These are phyloP conservation scores for Calliopsis andreniformis DNA, from an alignment of 1,140 invertebrate genomes.

Conservation along the genomic window DNA sequence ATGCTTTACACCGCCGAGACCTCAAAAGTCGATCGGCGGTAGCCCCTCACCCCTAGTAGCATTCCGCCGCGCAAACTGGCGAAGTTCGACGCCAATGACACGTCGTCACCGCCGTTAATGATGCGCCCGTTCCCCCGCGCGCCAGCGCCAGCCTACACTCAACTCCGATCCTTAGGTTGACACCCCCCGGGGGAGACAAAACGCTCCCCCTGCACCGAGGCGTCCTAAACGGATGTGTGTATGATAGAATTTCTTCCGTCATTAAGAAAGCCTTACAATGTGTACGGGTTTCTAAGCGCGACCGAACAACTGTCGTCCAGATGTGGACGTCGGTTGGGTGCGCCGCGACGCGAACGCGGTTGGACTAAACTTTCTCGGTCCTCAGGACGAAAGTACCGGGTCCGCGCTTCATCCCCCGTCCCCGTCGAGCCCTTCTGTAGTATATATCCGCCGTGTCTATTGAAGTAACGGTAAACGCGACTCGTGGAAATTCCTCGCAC, in stretches of 20 bases:
- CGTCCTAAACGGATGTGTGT: constrained; percentile 77
- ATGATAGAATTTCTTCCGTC: constrained; percentile 81
- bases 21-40: constrained; percentile 47
- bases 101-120: constrained; percentile 67
- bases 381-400: constrained; percentile 52
- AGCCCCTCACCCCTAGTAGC: constrained; percentile 35
- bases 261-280: constrained; percentile 80
- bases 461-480: constrained; percentile 73
- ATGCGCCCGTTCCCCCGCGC: constrained; percentile 50
- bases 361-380: constrained; percentile 57
- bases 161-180: constrained; percentile 64
- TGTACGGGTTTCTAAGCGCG: constrained; percentile 75
- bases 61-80: constrained; percentile 46
- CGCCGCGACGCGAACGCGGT: background rate
- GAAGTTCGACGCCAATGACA: constrained; percentile 66
- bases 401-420: constrained; percentile 1
- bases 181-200: constrained; percentile 69
- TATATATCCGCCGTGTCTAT: constrained; percentile 69
- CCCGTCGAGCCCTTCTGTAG: constrained; percentile 29
- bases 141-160: constrained; percentile 46
- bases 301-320: constrained; percentile 59
- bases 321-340: background rate
- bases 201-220: constrained; percentile 68
- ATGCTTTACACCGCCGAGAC: constrained; percentile 22
- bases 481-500: constrained; percentile 69